Base-by-base conservation (phyloP, 2,888 invertebrate genomes). In the Drosophila demipolita region DNA sequence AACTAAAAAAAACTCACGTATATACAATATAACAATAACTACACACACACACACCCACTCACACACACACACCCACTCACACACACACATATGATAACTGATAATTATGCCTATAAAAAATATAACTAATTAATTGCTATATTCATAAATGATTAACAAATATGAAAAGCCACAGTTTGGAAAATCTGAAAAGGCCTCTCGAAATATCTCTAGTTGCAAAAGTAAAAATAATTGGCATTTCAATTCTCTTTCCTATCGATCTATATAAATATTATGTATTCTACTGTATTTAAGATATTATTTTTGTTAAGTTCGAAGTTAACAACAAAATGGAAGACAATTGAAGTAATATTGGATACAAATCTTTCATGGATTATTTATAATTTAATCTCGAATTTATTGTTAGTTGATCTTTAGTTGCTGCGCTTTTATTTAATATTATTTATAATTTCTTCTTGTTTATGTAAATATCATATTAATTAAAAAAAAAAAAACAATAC, bases 391-490 rank as follows among this genome's bases (percentile, higher is more conserved):
- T 89, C 89, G 89, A 85, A 85, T 86, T 86, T 85, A 89, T 57
- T 73, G 72, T 78, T 78, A 83, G 73, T 78, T 75, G 40, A 73
- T 64, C 42, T 49, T 66, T 65, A 73, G 67, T 77, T 81, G 58
- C 68, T 64, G 50, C 69, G 32, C 57, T 63, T 63, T 62, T 76
- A 77, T 67, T 73, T 71, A 65, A 76, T 75, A 63, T 75, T 78
- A 86, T 86, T 86, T 89, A 82, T 87, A 78, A 78, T 80, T 78
- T 89, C 57, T 49, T 36, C 66, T 68, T 78, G 77, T 87, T 78
- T 89, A 76, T 87, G 87, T 89, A 89, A 45, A 84, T 89, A 89
- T 72, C 62, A 45, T 85, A 85, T 23, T 85, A 54, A 87, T 89
- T 89, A 74, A 68, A 71, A 52, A 40, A 55, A 55, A 68, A 71